These are phyloP conservation scores for Heliconius congener DNA, from an alignment of 1,140 invertebrate genomes.

Conservation along the genomic window DNA sequence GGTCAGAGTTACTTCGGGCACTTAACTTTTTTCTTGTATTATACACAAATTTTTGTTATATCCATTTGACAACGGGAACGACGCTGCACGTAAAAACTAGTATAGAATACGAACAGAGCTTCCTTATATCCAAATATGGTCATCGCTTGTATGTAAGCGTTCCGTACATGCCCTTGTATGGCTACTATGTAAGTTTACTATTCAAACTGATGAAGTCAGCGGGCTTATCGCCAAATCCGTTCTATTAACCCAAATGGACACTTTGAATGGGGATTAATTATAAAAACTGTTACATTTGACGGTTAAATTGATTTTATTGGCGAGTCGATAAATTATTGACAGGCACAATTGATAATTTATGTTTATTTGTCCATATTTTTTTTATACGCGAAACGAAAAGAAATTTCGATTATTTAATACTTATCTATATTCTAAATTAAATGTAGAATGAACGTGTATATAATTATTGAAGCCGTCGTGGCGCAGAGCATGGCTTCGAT, in stretches of 20 bases:
- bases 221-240: conserved; percentile 52
- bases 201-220: conserved; percentile 46
- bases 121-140: conserved; percentile 27
- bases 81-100: too few relatives aligned
- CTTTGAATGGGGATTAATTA: neutral
- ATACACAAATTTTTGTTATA: too few relatives aligned
- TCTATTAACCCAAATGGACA: conserved; percentile 54
- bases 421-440: too few relatives aligned
- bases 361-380: neutral
- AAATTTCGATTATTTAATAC: too few relatives aligned
- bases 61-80: neutral
- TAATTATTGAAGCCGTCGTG: too few relatives aligned
- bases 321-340: too few relatives aligned
- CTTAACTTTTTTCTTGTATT: too few relatives aligned
- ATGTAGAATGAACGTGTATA: too few relatives aligned
- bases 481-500: too few relatives aligned
- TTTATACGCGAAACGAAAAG: too few relatives aligned
- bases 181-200: conserved; percentile 21
- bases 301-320: neutral
- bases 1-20: too few relatives aligned
- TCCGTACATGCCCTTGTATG: neutral
- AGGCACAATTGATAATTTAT: neutral
- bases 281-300: neutral
- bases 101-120: neutral
- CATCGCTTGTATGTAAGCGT: neutral